Base-by-base conservation (phyloP, 2,797 vertebrate species). In the Lutjanus argentimaculatus region DNA sequence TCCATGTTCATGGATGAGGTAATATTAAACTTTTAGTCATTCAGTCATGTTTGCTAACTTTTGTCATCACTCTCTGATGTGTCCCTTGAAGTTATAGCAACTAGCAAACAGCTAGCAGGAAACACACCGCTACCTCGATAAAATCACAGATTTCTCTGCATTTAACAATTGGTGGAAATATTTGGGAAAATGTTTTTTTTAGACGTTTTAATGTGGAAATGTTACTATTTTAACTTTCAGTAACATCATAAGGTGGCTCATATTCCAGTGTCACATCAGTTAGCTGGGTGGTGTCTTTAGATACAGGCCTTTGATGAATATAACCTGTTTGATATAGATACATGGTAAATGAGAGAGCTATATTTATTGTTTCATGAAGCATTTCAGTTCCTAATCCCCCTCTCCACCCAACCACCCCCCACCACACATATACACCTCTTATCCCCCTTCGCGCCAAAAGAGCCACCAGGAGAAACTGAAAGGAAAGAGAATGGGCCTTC, bases 401-500 rank as follows among this genome's bases (percentile, higher is more conserved):
- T 55, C 78, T 66, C 64, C 69, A 75, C 72, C 70, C 86, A 64
- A 77, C 53, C 86, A 61, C 77, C 14, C 63, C 77, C 14, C 63
- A 85, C 64, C 58, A 68, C 13, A 77, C 9, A 67, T n/a, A 82
- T 71, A 77, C 14, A 84, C 72, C 56, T 83, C 83, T 86, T 65
- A 87, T 83, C 83, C 87, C 87, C 84, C 86, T 91, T 90, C 51
- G 89, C 87, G 79, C 88, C 92, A 85, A 95, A 92, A 93, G 92
- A 88, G 88, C 85, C 92, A 85, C 82, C 87, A 89, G 90, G 79
- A 90, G 87, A 83, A 84, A 67, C 8, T 86, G 82, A 92, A 91
- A 89, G 89, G 80, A 91, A 91, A 84, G 88, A 92, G 92, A 92
- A 91, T 77, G 75, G 90, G 68, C 81, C 79, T 85, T 89, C 66